phyloP scores from a whole-genome alignment of 2,888 invertebrate genomes.

The Cryptocephalus primarius region DNA sequence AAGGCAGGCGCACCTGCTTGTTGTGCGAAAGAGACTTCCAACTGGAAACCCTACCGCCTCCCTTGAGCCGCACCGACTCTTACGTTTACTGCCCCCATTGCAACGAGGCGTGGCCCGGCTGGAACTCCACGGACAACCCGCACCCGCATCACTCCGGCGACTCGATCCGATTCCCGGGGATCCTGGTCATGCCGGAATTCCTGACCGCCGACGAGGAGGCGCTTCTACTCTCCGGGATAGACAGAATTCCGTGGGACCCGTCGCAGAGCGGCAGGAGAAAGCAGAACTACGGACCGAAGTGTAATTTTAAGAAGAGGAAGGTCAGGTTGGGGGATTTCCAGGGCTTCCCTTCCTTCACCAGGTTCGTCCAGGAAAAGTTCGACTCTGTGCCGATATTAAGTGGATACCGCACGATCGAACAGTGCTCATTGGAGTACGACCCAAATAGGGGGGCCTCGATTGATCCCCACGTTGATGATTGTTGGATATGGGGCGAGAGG shows the following conservation, averaged over 20 bases:
- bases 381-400: conserved; percentile 45
- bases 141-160: conserved; percentile 59
- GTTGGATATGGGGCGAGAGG: conserved; percentile 99
- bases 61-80: conserved; percentile 36
- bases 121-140: conserved; percentile 49
- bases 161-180: conserved; percentile 53
- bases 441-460: conserved; percentile 83
- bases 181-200: conserved; percentile 60
- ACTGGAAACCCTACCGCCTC: conserved; percentile 25
- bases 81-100: conserved; percentile 72
- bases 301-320: conserved; percentile 93
- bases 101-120: conserved; percentile 64
- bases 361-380: conserved; percentile 70
- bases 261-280: conserved; percentile 96
- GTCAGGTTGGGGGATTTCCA: conserved; percentile 64
- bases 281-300: conserved; percentile 97
- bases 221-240: conserved; percentile 55
- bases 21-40: conserved; percentile 65
- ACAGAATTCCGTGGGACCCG: conserved; percentile 72
- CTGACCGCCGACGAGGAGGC: conserved; percentile 59
- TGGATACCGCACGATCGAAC: conserved; percentile 78
- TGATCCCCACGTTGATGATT: conserved; percentile 96
- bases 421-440: conserved; percentile 92
- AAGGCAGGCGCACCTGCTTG: conserved; percentile 82
- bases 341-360: conserved; percentile 76